These are phyloP conservation scores for Dendrolimus kikuchii DNA, from an alignment of 1,140 invertebrate species.

Conservation along the genomic window DNA sequence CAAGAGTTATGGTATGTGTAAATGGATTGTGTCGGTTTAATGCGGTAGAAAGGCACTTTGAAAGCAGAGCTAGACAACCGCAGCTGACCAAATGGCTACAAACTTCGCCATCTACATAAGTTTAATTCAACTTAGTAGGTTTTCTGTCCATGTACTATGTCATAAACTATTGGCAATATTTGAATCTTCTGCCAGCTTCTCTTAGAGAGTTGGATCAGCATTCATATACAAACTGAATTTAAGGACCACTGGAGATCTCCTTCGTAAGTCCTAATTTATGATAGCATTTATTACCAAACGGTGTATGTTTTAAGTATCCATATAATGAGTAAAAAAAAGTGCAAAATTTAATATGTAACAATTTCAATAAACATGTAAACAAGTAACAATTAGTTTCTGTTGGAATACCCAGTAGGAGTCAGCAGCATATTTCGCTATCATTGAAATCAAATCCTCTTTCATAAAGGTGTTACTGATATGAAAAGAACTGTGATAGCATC, in stretches of 20 bases:
- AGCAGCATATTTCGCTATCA: no score
- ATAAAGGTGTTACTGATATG: slow-evolving; percentile 29
- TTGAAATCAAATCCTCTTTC: slow-evolving; percentile 9
- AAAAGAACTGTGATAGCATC: slow-evolving; percentile 27
- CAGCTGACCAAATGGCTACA: slow-evolving; percentile 2
- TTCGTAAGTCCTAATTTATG: slow-evolving; percentile 53
- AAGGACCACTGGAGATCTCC: slow-evolving; percentile 48
- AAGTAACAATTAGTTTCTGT: slow-evolving; percentile 5
- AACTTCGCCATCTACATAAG: slow-evolving; percentile 13
- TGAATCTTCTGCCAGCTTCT: no score
- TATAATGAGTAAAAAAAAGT: slow-evolving; percentile 62
- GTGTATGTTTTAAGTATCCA: slow-evolving; percentile 66
- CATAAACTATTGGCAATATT: no score
- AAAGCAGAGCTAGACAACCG: slow-evolving; percentile 4
- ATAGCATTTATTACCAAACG: slow-evolving; percentile 71
- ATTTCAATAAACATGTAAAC: slow-evolving; percentile 71
- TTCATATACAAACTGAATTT: slow-evolving; percentile 41
- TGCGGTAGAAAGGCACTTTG: not conserved
- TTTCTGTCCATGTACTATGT: no score
- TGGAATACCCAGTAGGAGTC: no score
- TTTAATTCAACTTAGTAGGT: no score
- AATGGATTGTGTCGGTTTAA: slow-evolving; percentile 10
- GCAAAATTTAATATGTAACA: slow-evolving; percentile 70
- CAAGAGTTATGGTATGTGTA: slow-evolving; percentile 17
- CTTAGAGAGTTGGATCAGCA: slow-evolving; percentile 13